phyloP scores from a whole-genome alignment of 2,888 invertebrate species.

The Trissolcus brochymenae region DNA sequence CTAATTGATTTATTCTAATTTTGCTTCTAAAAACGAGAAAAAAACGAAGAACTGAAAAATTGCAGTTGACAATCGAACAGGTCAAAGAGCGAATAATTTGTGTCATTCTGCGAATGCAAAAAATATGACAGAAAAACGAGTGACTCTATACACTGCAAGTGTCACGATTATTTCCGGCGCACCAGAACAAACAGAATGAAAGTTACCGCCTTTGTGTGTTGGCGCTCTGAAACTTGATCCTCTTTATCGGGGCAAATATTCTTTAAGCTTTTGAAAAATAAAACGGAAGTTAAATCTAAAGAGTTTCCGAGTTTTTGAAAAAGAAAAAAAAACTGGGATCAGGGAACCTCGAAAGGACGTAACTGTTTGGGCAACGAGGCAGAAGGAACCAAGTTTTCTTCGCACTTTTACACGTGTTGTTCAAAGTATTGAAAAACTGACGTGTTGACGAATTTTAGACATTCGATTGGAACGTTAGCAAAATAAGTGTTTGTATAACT shows the following conservation, averaged over 20 bases:
- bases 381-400: slow-evolving; percentile 42
- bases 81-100: slow-evolving; percentile 32
- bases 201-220: slow-evolving; percentile 53
- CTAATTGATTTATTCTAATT: background rate
- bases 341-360: background rate
- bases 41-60: background rate
- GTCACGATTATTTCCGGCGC: slow-evolving; percentile 56
- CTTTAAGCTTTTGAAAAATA: slow-evolving; percentile 57
- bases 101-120: slow-evolving; percentile 44
- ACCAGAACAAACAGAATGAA: slow-evolving; percentile 60
- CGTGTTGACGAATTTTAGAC: too few relatives aligned
- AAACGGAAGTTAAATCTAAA: slow-evolving; percentile 57
- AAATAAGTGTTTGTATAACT: too few relatives aligned
- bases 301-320: slow-evolving; percentile 8
- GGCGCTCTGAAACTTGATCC: slow-evolving; percentile 51
- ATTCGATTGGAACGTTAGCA: too few relatives aligned
- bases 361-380: slow-evolving; percentile 52
- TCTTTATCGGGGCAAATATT: slow-evolving; percentile 59
- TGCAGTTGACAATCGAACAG: background rate
- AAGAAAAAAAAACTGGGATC: too few relatives aligned
- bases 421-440: background rate
- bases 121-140: slow-evolving; percentile 51
- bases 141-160: slow-evolving; percentile 55
- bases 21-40: background rate
- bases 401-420: slow-evolving; percentile 38